A percentile compares a stretch with the other conserved stretches of the same genome.
phyloP scores from a whole-genome alignment of 2,888 invertebrate genomes.

The Mesorhabditis spiculigera region DNA sequence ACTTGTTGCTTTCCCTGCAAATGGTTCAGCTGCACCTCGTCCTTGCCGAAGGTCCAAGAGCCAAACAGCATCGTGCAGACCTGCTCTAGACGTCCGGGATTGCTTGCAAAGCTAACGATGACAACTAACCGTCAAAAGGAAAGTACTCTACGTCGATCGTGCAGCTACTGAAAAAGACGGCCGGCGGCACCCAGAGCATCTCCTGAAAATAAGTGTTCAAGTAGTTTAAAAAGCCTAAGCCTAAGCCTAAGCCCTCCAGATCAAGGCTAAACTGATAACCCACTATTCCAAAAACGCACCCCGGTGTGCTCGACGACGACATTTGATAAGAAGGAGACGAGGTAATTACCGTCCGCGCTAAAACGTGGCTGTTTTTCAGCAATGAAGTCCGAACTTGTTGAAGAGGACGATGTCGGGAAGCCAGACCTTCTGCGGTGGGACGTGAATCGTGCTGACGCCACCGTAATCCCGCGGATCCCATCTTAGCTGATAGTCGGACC shows the following conservation, averaged over 20 bases:
- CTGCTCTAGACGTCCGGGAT: conserved; percentile 70
- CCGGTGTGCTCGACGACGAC: conserved; percentile 95
- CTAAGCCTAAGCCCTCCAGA: neutral
- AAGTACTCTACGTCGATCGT: conserved; percentile 93
- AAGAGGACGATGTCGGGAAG: conserved; percentile 63
- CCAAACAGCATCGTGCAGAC: conserved; percentile 99
- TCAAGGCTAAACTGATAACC: too few relatives aligned
- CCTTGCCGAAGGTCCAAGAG: conserved; percentile 95
- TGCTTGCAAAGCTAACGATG: neutral
- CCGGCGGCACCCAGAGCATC: conserved; percentile 95
- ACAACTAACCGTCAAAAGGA: conserved; percentile 75
- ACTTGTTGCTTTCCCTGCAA: conserved; percentile 52
- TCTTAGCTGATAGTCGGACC: conserved; percentile 41
- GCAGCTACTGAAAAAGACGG: conserved; percentile 98
- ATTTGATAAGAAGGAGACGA: conserved; percentile 97
- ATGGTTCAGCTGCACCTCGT: conserved; percentile 71
- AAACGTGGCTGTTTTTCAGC: conserved; percentile 11
- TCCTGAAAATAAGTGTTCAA: conserved; percentile 73
- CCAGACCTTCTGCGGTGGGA: conserved; percentile 63
- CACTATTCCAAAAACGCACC: too few relatives aligned
- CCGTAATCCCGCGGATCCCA: conserved; percentile 59
- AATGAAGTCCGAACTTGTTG: conserved; percentile 41
- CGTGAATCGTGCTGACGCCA: conserved; percentile 60
- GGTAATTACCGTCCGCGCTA: conserved; percentile 99
- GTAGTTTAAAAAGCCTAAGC: neutral